A percentile compares a stretch with the other conserved stretches of the same genome.
Conservation (phyloP, 2,113 vertebrate species). For the Saccopteryx bilineata region DNA sequence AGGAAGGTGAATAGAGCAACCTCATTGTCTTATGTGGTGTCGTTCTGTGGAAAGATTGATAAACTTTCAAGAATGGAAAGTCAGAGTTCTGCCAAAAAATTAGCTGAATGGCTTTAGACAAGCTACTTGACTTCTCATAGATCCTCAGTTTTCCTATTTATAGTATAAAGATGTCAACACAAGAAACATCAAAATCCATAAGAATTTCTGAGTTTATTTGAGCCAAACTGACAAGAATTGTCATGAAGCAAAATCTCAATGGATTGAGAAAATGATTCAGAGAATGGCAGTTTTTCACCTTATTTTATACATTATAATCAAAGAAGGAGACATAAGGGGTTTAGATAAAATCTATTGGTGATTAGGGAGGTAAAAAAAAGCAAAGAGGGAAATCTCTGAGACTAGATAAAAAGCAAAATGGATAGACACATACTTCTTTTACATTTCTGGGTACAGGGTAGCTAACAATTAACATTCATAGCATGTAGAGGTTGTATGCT, state of each 20-base stretch:
- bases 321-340: neutral
- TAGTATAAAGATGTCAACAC: neutral
- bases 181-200: neutral
- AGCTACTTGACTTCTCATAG: neutral
- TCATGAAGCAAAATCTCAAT: neutral
- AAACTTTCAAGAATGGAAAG: neutral
- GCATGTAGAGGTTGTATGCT: too few species aligned
- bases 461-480: neutral
- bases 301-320: neutral
- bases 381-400: neutral
- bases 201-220: neutral
- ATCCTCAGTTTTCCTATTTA: constrained; percentile 24
- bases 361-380: neutral
- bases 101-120: neutral
- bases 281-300: neutral
- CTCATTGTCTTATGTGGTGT: neutral
- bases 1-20: neutral
- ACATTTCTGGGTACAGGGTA: neutral
- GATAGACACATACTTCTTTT: neutral
- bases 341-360: neutral
- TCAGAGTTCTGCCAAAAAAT: neutral
- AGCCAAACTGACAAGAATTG: neutral
- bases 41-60: neutral
- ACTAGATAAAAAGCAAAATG: neutral
- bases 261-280: neutral